Evolutionary conservation across 2,113 vertebrate species (phyloP).

Genomic region (Poeciliopsis prolifica): DNA sequence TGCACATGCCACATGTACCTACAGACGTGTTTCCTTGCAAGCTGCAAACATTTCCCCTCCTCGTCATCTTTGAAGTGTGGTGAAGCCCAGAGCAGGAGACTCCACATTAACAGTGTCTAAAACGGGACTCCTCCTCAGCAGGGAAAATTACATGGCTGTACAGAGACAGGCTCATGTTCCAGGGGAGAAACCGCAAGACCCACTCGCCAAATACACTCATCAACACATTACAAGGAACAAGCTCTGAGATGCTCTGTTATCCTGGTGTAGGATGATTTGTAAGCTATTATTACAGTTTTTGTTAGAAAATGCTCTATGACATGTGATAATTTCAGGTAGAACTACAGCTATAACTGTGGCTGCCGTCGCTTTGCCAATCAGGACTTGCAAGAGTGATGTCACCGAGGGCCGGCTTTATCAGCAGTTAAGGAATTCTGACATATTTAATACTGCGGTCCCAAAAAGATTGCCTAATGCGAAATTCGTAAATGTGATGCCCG

Average conservation of each 20-base stretch:
- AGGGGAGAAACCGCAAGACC: constrained; percentile 67
- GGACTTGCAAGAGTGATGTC: constrained; percentile 13
- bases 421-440: constrained; percentile 16
- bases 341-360: not conserved
- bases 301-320: constrained; percentile 8
- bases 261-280: constrained; percentile 7
- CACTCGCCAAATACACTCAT: constrained; percentile 65
- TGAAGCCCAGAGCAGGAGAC: constrained; percentile 54
- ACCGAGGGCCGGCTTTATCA: constrained; percentile 25
- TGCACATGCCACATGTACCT: constrained; percentile 24
- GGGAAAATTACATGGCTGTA: constrained; percentile 47
- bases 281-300: constrained; percentile 36
- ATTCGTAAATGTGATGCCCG: constrained; percentile 7
- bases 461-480: constrained; percentile 16
- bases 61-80: constrained; percentile 50
- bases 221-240: constrained; percentile 55
- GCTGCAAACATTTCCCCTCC: constrained; percentile 52
- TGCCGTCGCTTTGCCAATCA: constrained; percentile 21
- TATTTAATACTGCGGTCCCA: constrained; percentile 11
- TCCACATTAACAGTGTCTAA: constrained; percentile 54
- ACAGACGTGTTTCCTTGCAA: constrained; percentile 51
- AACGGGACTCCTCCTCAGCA: constrained; percentile 49
- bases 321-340: not conserved
- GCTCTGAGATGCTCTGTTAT: constrained; percentile 29
- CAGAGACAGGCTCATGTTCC: constrained; percentile 63